Percentiles rank a stretch among this genome's conserved stretches.
Evolutionary conservation across 2,113 vertebrate species (phyloP).

Genomic region (Phaethon lepturus): DNA sequence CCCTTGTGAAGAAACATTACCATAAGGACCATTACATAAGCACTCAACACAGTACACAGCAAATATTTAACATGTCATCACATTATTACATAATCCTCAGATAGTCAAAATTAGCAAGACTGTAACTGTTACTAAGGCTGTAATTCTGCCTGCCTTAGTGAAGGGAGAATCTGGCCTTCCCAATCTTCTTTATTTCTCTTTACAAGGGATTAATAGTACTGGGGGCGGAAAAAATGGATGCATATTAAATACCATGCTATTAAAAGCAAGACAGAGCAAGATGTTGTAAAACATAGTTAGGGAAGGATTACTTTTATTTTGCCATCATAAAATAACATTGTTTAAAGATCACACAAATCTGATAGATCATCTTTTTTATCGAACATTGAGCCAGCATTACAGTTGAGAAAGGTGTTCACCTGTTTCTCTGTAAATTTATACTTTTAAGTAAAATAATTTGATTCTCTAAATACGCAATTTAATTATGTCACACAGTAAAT

Average conservation of each 20-base stretch:
- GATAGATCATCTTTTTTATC: conserved; percentile 48
- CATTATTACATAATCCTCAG: conserved; percentile 23
- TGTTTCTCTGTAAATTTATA: conserved; percentile 43
- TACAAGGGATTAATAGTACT: not conserved
- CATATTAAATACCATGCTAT: conserved; percentile 16
- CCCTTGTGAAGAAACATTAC: not conserved
- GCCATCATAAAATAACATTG: conserved; percentile 72
- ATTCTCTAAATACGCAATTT: conserved; percentile 65
- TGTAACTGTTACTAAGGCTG: conserved; percentile 2
- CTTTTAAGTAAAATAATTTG: conserved; percentile 72
- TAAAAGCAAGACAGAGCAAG: conserved; percentile 68
- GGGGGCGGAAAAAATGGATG: not conserved
- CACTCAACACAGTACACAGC: conserved; percentile 30
- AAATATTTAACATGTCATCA: conserved; percentile 53
- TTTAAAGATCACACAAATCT: conserved; percentile 63
- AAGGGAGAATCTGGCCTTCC: not conserved
- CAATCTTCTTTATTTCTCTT: conserved; percentile 26
- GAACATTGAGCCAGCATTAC: conserved; percentile 23
- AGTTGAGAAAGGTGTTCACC: conserved; percentile 11
- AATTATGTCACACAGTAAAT: conserved; percentile 46
- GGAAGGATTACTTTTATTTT: conserved; percentile 77
- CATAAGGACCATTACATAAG: conserved; percentile 35
- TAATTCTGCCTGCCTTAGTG: not conserved
- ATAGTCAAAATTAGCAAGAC: conserved; percentile 40
- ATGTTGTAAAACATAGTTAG: conserved; percentile 70